Base-by-base conservation (phyloP, 2,888 invertebrate species). In the Beris chalybata region DNA sequence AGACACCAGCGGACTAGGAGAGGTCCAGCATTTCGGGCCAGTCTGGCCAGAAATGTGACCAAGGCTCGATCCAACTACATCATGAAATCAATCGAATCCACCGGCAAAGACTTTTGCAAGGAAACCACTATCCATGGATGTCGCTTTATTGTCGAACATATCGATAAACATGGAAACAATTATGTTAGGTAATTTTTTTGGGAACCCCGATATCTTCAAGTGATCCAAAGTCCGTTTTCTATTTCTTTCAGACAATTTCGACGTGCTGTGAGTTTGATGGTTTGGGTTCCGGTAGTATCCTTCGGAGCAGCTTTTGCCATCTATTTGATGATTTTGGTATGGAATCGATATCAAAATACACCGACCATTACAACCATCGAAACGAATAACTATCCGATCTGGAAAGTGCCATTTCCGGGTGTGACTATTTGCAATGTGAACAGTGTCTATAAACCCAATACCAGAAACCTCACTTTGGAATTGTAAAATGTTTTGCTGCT, bases 341-440 rank as follows among this genome's bases (percentile, higher is more conserved):
- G 75, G 74, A 69, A 67, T 45, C 65, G 75, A 50, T 76, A 73
- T 64, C 70, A 71, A 12, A 69, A 68, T 4, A 74, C 74, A 38
- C 76, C 77, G 5, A 76, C 75, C 0, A 74, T 76, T 7, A 75
- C 74, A 5, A 74, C 74, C 11, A 83, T 84, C 70, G 85, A 86
- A 70, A 84, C 85, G 53, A 87, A 85, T 0, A 86, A 87, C 73
- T 83, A 85, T 65, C 84, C 86, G 0, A 87, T 88, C 64, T 88
- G 87, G 86, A 85, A 87, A 71, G 84, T 87, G 54, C 84, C 85
- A 0, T 89, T 88, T 76, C 88, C 89, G 7, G 86, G 86, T 0
- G 83, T 88, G 0, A 87, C 88, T 0, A 79, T 88, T 64, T 88
- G 88, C 73, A 83, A 85, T 72, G 77, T 86, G 48, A 88, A 88